A percentile compares a stretch with the other conserved stretches of the same genome.
These are phyloP conservation scores for Laticauda colubrina DNA, from an alignment of 2,113 vertebrate species.

Conservation along the genomic window DNA sequence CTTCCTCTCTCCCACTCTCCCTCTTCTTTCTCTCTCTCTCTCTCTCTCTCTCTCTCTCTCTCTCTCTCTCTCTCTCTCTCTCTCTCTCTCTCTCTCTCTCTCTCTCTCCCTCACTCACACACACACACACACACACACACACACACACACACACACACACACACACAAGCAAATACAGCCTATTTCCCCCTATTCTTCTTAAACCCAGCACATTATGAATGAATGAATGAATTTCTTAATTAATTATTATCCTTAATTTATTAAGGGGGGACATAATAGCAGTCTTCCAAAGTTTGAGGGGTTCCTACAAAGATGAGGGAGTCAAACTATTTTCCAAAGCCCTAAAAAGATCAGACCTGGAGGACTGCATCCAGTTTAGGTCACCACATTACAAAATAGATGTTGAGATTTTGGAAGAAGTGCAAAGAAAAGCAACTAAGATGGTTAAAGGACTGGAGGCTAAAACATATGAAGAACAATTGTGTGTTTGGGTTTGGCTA, in stretches of 20 bases:
- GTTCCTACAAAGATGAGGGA: not conserved
- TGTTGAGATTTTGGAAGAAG: not conserved
- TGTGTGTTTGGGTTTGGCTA: not conserved
- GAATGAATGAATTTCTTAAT: not conserved
- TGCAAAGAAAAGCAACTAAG: not conserved
- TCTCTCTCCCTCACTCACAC: too few species aligned
- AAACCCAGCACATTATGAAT: slow-evolving; percentile 64
- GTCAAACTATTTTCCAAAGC: not conserved
- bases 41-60: not conserved
- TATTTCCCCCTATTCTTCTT: slow-evolving; percentile 40
- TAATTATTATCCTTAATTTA: not conserved
- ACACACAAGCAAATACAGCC: not conserved
- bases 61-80: not conserved
- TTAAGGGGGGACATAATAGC: not conserved
- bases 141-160: not conserved
- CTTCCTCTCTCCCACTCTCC: too few species aligned
- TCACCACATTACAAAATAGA: not conserved
- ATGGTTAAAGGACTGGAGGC: not conserved
- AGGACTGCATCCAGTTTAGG: not conserved
- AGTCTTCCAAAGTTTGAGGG: not conserved
- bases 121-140: not conserved
- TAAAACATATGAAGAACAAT: not conserved
- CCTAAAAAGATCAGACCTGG: not conserved
- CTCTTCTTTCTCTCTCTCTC: not conserved
- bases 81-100: not conserved